These are phyloP conservation scores for Drosophila paranaensis DNA, from an alignment of 2,888 invertebrate genomes.

Conservation along the genomic window DNA sequence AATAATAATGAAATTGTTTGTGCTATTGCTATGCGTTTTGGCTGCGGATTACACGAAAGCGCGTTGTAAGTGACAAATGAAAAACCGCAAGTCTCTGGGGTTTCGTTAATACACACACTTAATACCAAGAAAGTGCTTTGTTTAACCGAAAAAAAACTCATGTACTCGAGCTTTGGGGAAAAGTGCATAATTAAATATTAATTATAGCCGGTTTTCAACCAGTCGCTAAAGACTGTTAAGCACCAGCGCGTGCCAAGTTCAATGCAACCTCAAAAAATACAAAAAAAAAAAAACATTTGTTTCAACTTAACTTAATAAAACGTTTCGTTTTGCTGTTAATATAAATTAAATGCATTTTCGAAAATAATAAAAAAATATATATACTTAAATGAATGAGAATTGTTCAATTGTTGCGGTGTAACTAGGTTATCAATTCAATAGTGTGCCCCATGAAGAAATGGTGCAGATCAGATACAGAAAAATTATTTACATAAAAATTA, in stretches of 20 bases:
- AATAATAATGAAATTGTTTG: slow-evolving; percentile 36
- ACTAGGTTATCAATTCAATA: too few species aligned
- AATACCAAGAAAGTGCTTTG: slow-evolving; percentile 10
- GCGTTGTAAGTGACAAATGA: slow-evolving; percentile 59
- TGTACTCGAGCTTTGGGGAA: background rate
- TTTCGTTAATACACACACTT: slow-evolving; percentile 12
- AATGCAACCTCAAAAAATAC: slow-evolving; percentile 10
- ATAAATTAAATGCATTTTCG: background rate
- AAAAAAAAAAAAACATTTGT: background rate
- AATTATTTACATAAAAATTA: too few species aligned
- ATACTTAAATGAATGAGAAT: background rate
- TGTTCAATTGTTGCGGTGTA: background rate
- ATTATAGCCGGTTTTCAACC: slow-evolving; percentile 7
- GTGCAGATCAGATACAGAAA: too few species aligned
- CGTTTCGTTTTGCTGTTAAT: background rate
- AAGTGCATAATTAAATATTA: slow-evolving; percentile 18
- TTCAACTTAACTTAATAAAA: slow-evolving; percentile 1
- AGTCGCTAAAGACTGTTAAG: background rate
- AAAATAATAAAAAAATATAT: background rate
- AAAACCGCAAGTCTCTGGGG: slow-evolving; percentile 16
- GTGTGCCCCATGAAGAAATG: too few species aligned
- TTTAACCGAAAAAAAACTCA: background rate
- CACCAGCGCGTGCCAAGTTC: slow-evolving; percentile 23
- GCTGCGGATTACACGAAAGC: slow-evolving; percentile 38
- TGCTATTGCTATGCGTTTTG: slow-evolving; percentile 37